These are phyloP conservation scores for Bradysia coprophila DNA, from an alignment of 1,140 invertebrate genomes.

Conservation along the genomic window DNA sequence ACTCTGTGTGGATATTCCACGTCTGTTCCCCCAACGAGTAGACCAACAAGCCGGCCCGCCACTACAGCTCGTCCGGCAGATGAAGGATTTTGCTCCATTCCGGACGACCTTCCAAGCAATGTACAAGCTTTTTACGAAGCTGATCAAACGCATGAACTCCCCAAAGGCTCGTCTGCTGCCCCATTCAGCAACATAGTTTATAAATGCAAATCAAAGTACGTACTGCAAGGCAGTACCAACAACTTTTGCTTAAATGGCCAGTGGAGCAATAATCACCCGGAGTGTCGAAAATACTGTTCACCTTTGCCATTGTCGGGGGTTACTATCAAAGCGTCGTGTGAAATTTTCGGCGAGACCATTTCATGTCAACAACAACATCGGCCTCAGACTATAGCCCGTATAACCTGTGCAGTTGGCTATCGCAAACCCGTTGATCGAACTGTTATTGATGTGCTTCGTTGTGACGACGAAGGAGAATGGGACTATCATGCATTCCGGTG, in stretches of 20 bases:
- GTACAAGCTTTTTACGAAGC: neutral
- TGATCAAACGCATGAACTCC: neutral
- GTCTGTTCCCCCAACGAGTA: too few relatives aligned
- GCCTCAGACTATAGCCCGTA: neutral
- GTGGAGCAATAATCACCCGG: neutral
- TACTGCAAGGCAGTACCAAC: neutral
- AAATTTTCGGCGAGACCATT: neutral
- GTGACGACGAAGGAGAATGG: neutral
- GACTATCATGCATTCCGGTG: neutral
- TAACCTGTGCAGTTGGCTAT: constrained; percentile 1
- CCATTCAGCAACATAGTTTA: neutral
- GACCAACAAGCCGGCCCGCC: neutral
- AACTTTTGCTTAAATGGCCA: neutral
- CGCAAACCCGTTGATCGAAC: neutral
- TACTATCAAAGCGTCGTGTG: neutral
- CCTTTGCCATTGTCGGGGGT: neutral
- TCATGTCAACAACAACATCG: neutral
- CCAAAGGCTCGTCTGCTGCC: neutral
- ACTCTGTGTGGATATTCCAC: neutral
- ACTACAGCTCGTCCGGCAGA: neutral
- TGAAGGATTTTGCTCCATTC: neutral
- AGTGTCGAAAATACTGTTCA: neutral
- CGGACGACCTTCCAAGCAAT: neutral
- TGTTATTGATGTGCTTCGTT: neutral
- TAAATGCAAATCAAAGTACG: neutral